A percentile compares a stretch with the other conserved stretches of the same genome.
Evolutionary conservation across 2,113 vertebrate genomes (phyloP).

Genomic region (Meleagris gallopavo): DNA sequence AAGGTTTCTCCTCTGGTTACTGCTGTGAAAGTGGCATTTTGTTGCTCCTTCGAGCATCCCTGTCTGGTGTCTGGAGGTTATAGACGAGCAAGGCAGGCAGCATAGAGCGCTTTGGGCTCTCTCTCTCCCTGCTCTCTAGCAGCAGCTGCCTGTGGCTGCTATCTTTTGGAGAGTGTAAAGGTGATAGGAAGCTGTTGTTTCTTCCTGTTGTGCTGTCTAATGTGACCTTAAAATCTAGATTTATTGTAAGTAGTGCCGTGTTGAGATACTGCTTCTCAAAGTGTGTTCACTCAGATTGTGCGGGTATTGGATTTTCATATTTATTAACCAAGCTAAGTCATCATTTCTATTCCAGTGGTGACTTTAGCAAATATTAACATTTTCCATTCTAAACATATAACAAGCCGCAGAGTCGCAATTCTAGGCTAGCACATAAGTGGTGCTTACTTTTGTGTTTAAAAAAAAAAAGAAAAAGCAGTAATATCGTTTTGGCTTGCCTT

Average conservation of each 20-base stretch:
- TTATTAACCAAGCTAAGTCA: not conserved
- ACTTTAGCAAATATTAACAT: not conserved
- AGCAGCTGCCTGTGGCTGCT: not conserved
- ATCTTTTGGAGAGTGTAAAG: not conserved
- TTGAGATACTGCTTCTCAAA: not conserved
- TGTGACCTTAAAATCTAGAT: not conserved
- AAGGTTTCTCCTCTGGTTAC: not conserved
- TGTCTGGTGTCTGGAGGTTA: fast-evolving
- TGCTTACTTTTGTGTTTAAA: not conserved
- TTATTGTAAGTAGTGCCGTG: not conserved
- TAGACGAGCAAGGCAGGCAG: not conserved
- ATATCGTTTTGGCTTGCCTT: constrained; percentile 17
- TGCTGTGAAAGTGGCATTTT: not conserved
- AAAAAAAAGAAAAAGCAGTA: not conserved
- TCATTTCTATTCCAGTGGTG: not conserved
- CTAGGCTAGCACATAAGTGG: not conserved
- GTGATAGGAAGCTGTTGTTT: not conserved
- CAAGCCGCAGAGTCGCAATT: not conserved
- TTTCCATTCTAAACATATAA: no score
- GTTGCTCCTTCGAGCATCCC: not conserved
- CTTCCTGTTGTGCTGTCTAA: not conserved
- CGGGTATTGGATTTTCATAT: not conserved
- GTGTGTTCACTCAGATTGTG: not conserved
- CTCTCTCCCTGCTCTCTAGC: not conserved
- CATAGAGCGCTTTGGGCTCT: not conserved